Evolutionary conservation across 2,797 vertebrate species (phyloP), one percentile per base, ranked within the genome.

Genomic region (Pipistrellus pipistrellus): DNA sequence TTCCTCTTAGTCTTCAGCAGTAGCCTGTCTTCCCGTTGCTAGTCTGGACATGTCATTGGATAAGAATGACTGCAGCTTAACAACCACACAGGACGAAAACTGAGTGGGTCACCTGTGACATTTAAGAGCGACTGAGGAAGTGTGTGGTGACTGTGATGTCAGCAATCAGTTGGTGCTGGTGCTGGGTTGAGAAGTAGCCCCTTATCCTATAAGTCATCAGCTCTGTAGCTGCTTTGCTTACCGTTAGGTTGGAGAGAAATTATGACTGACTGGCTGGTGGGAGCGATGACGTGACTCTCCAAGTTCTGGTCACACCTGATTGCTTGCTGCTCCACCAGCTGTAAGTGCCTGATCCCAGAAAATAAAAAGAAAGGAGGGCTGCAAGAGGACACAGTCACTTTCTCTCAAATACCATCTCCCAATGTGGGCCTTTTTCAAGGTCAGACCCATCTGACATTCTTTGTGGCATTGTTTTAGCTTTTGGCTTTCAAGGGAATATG

Each of bases 211-310:
- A 71, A 53, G 72, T 27, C 78, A 10, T 55, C n/a, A 77, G 59
- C 2, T 44, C 21, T 21, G 4, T 14, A 21, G 66, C n/a, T 27
- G 48, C 69, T 71, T 66, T 64, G 72, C 51, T 78, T 32, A 23
- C 11, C 12, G 23, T n/a, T 17, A 15, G 81, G 35, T 68, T 44
- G 71, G 38, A 68, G 17, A 75, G 57, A n/a, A 11, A 51, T 35
- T 17, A 10, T 8, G 4, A 68, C 1, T 6, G 27, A 62, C 1
- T 6, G 12, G 30, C n/a, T 4, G 3, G 32, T 3, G 5, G 14
- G 59, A 41, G 41, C 3, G 10, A 35, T 69, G 8, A n/a, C 25
- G 3, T 1, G 11, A 1, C 30, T 46, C 1, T 23, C 41, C 44
- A 14, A 1, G 14, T 15, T 35, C 25, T 64, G 51, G 14, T 64